These are phyloP conservation scores for Urocynchramus pylzowi DNA, from an alignment of 2,113 vertebrate species.

Conservation along the genomic window DNA sequence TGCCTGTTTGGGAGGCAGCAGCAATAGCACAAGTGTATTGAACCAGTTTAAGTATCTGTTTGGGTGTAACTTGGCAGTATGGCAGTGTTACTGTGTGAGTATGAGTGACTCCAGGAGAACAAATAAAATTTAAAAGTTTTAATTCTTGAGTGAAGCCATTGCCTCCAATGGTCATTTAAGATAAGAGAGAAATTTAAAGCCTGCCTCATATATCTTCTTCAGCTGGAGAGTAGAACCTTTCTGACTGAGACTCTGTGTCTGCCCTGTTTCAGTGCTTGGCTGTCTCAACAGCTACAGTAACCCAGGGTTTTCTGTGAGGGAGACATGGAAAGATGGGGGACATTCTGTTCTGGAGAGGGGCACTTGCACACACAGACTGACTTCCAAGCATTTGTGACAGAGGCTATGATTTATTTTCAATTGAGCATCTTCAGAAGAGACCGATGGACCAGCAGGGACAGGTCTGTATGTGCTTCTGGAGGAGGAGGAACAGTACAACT, in stretches of 20 bases:
- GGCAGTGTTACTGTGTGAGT: not conserved
- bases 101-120: not conserved
- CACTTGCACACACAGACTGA: not conserved
- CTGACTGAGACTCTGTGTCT: not conserved
- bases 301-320: not conserved
- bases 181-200: not conserved
- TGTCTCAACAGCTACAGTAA: not conserved
- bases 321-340: not conserved
- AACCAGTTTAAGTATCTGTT: not conserved
- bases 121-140: not conserved
- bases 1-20: not conserved
- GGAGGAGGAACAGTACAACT: not conserved
- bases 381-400: not conserved
- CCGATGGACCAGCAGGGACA: not conserved
- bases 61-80: not conserved
- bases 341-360: not conserved
- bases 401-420: not conserved
- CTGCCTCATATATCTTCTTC: not conserved
- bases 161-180: not conserved
- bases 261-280: not conserved
- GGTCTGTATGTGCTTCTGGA: not conserved
- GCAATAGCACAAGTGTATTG: not conserved
- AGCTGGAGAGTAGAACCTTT: not conserved
- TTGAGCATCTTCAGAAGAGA: not conserved
- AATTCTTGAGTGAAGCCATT: not conserved